phyloP scores from a whole-genome alignment of 1,140 invertebrate genomes.

The Drosophila pseudoobscura region DNA sequence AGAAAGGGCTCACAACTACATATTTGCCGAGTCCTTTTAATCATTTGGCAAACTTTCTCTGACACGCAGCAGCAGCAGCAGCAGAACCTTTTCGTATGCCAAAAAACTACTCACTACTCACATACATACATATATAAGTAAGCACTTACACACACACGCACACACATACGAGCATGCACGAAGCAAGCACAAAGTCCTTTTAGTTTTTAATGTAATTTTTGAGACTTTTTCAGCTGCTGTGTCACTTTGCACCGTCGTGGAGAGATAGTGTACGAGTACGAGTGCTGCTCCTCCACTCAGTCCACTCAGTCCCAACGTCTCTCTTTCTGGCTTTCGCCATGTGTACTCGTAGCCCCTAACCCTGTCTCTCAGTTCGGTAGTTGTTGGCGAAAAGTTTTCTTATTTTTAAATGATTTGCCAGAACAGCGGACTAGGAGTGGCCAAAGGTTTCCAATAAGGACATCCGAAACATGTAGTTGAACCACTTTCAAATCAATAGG shows the following conservation, averaged over 20 bases:
- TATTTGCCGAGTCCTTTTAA: constrained; percentile 71
- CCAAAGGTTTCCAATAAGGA: constrained; percentile 2
- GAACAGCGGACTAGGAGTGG: constrained; percentile 20
- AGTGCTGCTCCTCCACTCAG: too few species aligned
- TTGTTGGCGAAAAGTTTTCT: not conserved
- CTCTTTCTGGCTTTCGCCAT: not conserved
- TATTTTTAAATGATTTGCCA: constrained; percentile 34
- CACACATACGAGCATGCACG: not conserved
- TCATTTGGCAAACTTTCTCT: constrained; percentile 80
- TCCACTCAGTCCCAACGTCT: too few species aligned
- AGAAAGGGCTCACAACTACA: constrained; percentile 52
- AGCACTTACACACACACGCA: constrained; percentile 25
- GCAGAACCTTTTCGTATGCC: constrained; percentile 70
- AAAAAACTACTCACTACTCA: constrained; percentile 58
- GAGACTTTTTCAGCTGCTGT: constrained; percentile 67
- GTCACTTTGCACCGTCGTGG: constrained; percentile 54
- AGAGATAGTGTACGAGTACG: constrained; percentile 6
- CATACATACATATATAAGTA: constrained; percentile 17
- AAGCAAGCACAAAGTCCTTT: constrained; percentile 52
- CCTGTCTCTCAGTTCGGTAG: not conserved
- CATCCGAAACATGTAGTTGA: not conserved
- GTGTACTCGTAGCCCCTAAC: too few species aligned
- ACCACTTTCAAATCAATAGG: not conserved
- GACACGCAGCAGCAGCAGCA: constrained; percentile 68
- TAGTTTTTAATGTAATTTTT: constrained; percentile 76